Evolutionary conservation across 2,888 invertebrate genomes (phyloP).

Genomic region (Pandemis cinnamomeana): DNA sequence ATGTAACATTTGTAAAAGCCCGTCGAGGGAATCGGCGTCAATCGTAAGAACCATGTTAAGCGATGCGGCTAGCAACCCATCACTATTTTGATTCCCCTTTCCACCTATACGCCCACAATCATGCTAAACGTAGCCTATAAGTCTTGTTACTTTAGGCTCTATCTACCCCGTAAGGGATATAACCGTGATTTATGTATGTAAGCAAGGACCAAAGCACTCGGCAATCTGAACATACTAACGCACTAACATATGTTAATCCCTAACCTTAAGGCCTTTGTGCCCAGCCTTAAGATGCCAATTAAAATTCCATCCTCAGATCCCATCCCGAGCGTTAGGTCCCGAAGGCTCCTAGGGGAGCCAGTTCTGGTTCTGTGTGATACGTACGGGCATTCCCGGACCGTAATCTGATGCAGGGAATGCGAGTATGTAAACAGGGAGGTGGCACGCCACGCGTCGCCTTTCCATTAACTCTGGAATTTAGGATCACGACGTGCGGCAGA

Average conservation of each 20-base stretch:
- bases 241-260: constrained; percentile 26
- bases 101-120: no score
- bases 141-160: no score
- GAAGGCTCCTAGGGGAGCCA: neutral
- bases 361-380: neutral
- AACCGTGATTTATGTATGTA: neutral
- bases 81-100: no score
- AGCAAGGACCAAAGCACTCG: constrained; percentile 4
- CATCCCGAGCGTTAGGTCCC: neutral
- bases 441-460: constrained; percentile 27
- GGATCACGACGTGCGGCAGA: constrained; percentile 10
- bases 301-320: constrained; percentile 28
- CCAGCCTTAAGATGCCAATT: constrained; percentile 31
- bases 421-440: constrained; percentile 19
- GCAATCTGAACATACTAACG: constrained; percentile 17
- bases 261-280: constrained; percentile 8
- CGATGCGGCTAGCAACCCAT: no score
- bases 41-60: no score
- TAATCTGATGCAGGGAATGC: constrained; percentile 10
- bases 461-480: constrained; percentile 29
- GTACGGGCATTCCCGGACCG: neutral
- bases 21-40: no score
- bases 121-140: no score
- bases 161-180: no score
- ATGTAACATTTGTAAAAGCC: no score